Evolutionary conservation across 2,888 invertebrate species (phyloP), one percentile per base, ranked within the genome.

Genomic region (Cryptocheilus praepositus): DNA sequence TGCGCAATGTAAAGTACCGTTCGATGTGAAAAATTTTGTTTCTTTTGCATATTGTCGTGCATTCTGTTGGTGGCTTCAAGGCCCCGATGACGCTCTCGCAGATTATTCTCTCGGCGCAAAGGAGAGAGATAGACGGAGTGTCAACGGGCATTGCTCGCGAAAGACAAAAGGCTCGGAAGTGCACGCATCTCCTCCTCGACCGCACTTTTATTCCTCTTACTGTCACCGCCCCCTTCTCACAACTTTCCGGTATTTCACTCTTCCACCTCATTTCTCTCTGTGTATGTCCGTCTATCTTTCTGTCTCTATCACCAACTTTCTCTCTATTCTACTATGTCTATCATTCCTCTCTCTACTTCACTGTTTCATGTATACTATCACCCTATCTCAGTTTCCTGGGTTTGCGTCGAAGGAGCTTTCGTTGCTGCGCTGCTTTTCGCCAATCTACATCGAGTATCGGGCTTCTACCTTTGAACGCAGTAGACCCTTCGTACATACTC

Each of bases 391-490:
- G 82, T 86, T 86, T 86, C 82, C 77, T 83, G 86, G 84, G 84
- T 86, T 86, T 82, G 85, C 84, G 85, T 86, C 83, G 77, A 85
- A 80, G 83, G 82, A 86, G 87, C 87, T 88, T 88, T 83, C 81
- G 83, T 85, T 86, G 86, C 88, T 88, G 88, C 88, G 88, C 87
- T 85, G 86, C 87, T 86, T 87, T 85, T 87, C 76, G 86, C 86
- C 87, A 87, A 86, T 84, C 81, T 82, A 82, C 81, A 73, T 81
- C 74, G 78, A 80, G 72, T 79, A 70, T 74, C 76, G 77, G 74
- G 83, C 80, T 83, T 84, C 79, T 56, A 68, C 73, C 70, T 74
- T 49, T 64, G 66, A 79, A 72, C 68, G 71, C 68, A 70, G 73
- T 73, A 79, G 70, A 61, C 72, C 70, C 71, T 72, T n/a, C 25